Base-by-base conservation (phyloP, 2,888 invertebrate species). In the Charanyca ferruginea region DNA sequence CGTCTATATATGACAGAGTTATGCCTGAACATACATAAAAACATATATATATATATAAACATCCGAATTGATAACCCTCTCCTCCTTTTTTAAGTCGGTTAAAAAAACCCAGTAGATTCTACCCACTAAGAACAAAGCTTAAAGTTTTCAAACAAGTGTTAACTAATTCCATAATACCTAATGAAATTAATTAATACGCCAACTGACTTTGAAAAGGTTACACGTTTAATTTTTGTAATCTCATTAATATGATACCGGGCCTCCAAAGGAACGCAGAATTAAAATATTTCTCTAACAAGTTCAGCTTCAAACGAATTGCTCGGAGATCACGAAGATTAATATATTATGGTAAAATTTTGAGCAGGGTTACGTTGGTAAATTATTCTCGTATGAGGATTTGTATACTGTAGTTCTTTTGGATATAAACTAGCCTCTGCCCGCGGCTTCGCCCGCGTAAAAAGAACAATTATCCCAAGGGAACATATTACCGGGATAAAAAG, bases 261-360 rank as follows among this genome's bases (percentile, higher is more conserved):
- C 57, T 61, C 52, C 32, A 47, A 42, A 51, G 38, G 66, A 55
- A 61, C 38, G 44, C 51, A 13, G 44, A 49, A 69, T 79, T 77
- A 53, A 65, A 79, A 79, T 65, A 68, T 65, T 68, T 47, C 41
- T 8, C 11, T 35, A 51, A 47, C 48, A 49, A 23, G n/a, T 13
- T 22, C 22, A 1, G 52, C 77, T 63, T 77, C 65, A 71, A 74
- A 74, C 28, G 57, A 64, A 70, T 53, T 22, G 32, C n/a, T 41
- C 1, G 32, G 42, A 63, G 38, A 59, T 61, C 45, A 28, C 5
- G 25, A n/a, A 41, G 20, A 22, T 25, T 8, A 57, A 52, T 61
- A 48, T 64, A 18, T 13, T 44, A 44, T 23, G 25, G 57, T 22
- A 38, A 65, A 47, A 32, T 48, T 51, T 63, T 51, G 20, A 38